Conservation (phyloP, 2,888 invertebrate species). For the Amitus sp. region DNA sequence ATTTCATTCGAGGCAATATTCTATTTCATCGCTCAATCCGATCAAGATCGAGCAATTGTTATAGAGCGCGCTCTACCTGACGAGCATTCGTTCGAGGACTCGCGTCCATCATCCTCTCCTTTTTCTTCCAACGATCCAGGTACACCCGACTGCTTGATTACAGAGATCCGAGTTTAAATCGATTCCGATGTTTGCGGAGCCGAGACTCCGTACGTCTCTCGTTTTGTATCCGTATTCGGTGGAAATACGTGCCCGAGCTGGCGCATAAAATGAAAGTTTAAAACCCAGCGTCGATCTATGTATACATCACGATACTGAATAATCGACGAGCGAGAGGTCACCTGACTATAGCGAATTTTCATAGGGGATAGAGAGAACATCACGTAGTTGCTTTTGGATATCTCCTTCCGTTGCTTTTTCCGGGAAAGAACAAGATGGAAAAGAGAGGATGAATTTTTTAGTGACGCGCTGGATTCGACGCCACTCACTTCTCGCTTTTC, state of each 20-base stretch:
- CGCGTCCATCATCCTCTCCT: slow-evolving; percentile 21
- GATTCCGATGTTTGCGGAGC: slow-evolving; percentile 44
- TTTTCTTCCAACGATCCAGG: slow-evolving; percentile 30
- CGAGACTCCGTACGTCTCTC: slow-evolving; percentile 27
- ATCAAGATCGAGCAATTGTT: slow-evolving; percentile 40
- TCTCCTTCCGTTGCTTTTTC: background rate
- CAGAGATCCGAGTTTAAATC: slow-evolving; percentile 63
- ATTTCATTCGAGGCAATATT: slow-evolving; percentile 37
- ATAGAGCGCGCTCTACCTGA: slow-evolving; percentile 34
- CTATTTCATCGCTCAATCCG: slow-evolving; percentile 39
- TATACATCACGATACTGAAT: slow-evolving; percentile 47
- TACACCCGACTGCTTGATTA: slow-evolving; percentile 56
- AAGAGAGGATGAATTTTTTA: slow-evolving; percentile 31
- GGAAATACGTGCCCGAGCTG: slow-evolving; percentile 43
- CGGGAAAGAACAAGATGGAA: slow-evolving; percentile 23
- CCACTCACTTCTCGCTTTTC: slow-evolving; percentile 3
- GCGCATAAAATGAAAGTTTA: slow-evolving; percentile 50
- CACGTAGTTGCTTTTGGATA: slow-evolving; percentile 24
- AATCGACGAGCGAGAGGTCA: slow-evolving; percentile 48
- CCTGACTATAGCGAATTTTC: slow-evolving; percentile 43
- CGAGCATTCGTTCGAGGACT: slow-evolving; percentile 27
- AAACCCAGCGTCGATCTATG: slow-evolving; percentile 45
- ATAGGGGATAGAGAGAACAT: slow-evolving; percentile 33
- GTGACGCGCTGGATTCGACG: slow-evolving; percentile 7
- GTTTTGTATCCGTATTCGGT: slow-evolving; percentile 36